Conservation (phyloP, 2,797 vertebrate species). For the Sparidentex hasta region DNA sequence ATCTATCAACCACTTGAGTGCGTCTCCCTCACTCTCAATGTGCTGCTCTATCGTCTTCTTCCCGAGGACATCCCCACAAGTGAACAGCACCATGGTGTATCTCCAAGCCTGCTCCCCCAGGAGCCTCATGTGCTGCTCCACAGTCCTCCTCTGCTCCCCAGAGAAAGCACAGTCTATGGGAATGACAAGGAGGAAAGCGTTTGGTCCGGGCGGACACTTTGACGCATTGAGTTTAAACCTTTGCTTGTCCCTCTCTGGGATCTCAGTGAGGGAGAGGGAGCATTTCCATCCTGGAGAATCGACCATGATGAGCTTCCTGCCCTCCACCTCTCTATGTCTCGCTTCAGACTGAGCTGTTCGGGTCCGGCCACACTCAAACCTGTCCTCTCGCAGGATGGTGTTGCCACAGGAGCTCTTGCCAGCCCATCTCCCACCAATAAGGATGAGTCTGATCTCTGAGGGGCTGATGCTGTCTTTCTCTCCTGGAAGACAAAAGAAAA, state of each 20-base stretch:
- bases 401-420: slow-evolving; percentile 70
- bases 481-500: slow-evolving; percentile 32
- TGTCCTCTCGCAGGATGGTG: slow-evolving; percentile 56
- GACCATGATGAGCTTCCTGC: slow-evolving; percentile 55
- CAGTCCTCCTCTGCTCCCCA: slow-evolving; percentile 16
- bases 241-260: slow-evolving; percentile 61
- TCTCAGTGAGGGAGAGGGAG: slow-evolving; percentile 54
- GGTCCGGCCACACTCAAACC: slow-evolving; percentile 59
- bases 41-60: slow-evolving; percentile 62
- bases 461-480: background rate
- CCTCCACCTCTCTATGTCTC: slow-evolving; percentile 39
- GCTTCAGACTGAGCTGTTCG: slow-evolving; percentile 57
- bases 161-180: slow-evolving; percentile 61
- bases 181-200: slow-evolving; percentile 60
- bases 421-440: slow-evolving; percentile 62
- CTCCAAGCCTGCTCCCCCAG: slow-evolving; percentile 62
- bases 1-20: slow-evolving; percentile 62
- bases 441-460: slow-evolving; percentile 43
- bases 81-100: slow-evolving; percentile 69
- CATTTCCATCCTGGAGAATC: slow-evolving; percentile 66
- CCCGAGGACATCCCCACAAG: slow-evolving; percentile 58
- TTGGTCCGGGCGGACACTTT: slow-evolving; percentile 59
- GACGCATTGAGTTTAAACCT: slow-evolving; percentile 54
- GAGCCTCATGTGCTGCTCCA: slow-evolving; percentile 69
- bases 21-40: slow-evolving; percentile 68